These are phyloP conservation scores for Protobothrops mucrosquamatus DNA, from an alignment of 2,113 vertebrate species.

Conservation along the genomic window DNA sequence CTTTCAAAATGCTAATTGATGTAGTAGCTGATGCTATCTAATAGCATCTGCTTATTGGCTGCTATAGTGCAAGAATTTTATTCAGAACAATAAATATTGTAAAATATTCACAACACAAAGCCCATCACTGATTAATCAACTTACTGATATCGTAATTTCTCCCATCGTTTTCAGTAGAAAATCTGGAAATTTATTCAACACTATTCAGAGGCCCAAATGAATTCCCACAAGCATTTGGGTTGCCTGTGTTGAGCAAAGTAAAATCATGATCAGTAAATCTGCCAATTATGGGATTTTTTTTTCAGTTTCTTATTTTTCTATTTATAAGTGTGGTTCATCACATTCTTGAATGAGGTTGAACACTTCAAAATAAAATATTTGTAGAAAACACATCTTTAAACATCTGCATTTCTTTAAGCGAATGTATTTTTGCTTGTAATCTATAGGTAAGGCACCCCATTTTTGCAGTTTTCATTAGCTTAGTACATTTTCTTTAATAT, in stretches of 20 bases:
- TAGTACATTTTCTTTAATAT: not conserved
- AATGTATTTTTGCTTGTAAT: not conserved
- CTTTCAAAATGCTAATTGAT: not conserved
- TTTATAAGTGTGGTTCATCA: not conserved
- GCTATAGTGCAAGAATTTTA: not conserved
- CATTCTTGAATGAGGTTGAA: not conserved
- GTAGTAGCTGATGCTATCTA: not conserved
- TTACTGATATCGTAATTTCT: not conserved
- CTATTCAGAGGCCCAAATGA: not conserved
- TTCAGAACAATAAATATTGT: not conserved
- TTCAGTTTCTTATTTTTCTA: not conserved
- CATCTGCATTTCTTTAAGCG: not conserved
- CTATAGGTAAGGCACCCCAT: not conserved
- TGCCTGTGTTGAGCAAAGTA: not conserved
- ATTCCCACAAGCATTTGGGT: not conserved
- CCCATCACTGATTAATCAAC: not conserved
- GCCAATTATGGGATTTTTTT: not conserved
- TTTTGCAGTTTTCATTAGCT: not conserved
- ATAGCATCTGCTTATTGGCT: not conserved
- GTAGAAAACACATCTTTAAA: not conserved
- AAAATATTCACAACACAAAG: not conserved
- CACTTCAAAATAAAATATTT: not conserved
- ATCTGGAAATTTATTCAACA: not conserved
- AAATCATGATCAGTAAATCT: not conserved
- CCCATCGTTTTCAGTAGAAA: not conserved